phyloP scores from a whole-genome alignment of 2,888 invertebrate species.

The Diloba caeruleocephala region DNA sequence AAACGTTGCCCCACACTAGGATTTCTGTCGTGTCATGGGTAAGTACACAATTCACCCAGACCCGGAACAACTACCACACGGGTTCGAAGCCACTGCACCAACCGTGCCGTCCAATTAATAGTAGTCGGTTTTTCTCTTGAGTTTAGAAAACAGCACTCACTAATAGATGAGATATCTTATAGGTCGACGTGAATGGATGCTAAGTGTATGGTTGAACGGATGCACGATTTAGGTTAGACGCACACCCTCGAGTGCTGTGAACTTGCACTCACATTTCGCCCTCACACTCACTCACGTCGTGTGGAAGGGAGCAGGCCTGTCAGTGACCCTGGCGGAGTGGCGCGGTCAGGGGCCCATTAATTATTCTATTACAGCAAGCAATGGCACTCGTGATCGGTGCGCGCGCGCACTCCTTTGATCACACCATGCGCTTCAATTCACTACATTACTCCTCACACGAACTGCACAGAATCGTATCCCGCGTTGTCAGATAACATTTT shows the following conservation, averaged over 20 bases:
- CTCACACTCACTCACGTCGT: conserved; percentile 31
- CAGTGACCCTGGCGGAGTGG: conserved; percentile 75
- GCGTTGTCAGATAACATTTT: conserved; percentile 40
- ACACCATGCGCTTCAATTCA: conserved; percentile 65
- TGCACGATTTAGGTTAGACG: conserved; percentile 48
- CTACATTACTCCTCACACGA: conserved; percentile 61
- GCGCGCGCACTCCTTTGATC: conserved; percentile 79
- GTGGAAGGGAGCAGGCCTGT: conserved; percentile 65
- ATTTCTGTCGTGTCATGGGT: too few species aligned
- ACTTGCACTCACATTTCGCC: conserved; percentile 33
- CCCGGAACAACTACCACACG: too few species aligned
- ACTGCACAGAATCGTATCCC: conserved; percentile 55
- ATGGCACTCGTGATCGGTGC: conserved; percentile 76
- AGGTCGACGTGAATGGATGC: conserved; percentile 25
- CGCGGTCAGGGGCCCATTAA: conserved; percentile 77
- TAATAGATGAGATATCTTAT: conserved; percentile 22
- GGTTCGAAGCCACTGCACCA: too few species aligned
- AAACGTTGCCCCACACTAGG: too few species aligned
- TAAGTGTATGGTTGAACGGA: conserved; percentile 13
- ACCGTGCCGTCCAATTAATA: too few species aligned
- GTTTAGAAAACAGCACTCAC: conserved; percentile 22
- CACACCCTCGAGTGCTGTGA: conserved; percentile 35
- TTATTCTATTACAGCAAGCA: conserved; percentile 84
- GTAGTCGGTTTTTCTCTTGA: conserved; percentile 15
- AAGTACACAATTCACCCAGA: too few species aligned